Conservation (phyloP, 2,797 vertebrate species). For the Chromis chromis region DNA sequence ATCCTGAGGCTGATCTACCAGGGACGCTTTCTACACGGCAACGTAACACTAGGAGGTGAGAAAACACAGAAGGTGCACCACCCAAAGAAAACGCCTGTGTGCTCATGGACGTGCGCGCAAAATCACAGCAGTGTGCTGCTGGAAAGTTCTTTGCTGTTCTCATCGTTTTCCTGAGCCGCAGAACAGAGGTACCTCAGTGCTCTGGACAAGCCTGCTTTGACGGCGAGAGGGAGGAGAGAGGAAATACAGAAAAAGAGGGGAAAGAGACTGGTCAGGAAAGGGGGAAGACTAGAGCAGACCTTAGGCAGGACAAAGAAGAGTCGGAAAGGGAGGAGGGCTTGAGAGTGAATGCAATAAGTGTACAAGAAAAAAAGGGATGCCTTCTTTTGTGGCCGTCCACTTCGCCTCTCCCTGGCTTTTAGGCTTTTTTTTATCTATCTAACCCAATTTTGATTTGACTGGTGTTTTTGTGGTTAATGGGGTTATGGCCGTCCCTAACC, state of each 20-base stretch:
- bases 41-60: slow-evolving; percentile 98
- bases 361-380: slow-evolving; percentile 30
- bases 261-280: slow-evolving; percentile 65
- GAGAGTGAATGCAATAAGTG: slow-evolving; percentile 27
- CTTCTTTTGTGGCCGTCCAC: slow-evolving; percentile 32
- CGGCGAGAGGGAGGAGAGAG: slow-evolving; percentile 69
- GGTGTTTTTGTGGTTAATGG: slow-evolving; percentile 41
- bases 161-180: slow-evolving; percentile 67
- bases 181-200: slow-evolving; percentile 81
- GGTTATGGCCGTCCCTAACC: slow-evolving; percentile 26
- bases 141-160: slow-evolving; percentile 73
- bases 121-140: slow-evolving; percentile 65
- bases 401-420: slow-evolving; percentile 40
- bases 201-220: slow-evolving; percentile 79
- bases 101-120: slow-evolving; percentile 32
- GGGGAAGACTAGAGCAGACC: slow-evolving; percentile 58
- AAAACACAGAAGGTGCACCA: slow-evolving; percentile 46
- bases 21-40: slow-evolving; percentile 98
- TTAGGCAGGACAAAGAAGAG: slow-evolving; percentile 53
- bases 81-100: slow-evolving; percentile 21
- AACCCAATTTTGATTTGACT: slow-evolving; percentile 44
- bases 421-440: slow-evolving; percentile 28
- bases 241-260: slow-evolving; percentile 70
- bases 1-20: slow-evolving; percentile 99
- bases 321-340: slow-evolving; percentile 6